phyloP scores from a whole-genome alignment of 2,888 invertebrate genomes.

The Meteorus colon region DNA sequence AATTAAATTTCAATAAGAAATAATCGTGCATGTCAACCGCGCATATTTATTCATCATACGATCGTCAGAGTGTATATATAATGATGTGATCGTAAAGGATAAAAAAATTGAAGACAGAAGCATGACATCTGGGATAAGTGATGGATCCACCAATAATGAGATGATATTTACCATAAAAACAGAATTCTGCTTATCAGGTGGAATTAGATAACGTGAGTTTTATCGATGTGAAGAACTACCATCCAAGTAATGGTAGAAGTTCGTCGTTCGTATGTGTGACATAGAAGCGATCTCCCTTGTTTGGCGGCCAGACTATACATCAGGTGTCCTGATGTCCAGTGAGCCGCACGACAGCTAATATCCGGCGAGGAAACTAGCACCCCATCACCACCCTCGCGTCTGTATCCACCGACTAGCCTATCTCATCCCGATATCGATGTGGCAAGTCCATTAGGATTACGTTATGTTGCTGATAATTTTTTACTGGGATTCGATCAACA shows the following conservation, averaged over 20 bases:
- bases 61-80: too few relatives aligned
- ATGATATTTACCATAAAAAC: not conserved
- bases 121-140: too few relatives aligned
- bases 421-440: slow-evolving; percentile 65
- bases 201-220: not conserved
- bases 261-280: slow-evolving; percentile 22
- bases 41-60: too few relatives aligned
- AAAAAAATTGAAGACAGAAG: too few relatives aligned
- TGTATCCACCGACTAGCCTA: slow-evolving; percentile 58
- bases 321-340: slow-evolving; percentile 67
- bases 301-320: slow-evolving; percentile 21
- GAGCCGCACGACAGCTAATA: slow-evolving; percentile 73
- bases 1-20: too few relatives aligned
- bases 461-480: slow-evolving; percentile 49
- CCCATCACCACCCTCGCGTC: slow-evolving; percentile 53
- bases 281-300: slow-evolving; percentile 28
- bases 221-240: not conserved
- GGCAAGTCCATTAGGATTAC: slow-evolving; percentile 59
- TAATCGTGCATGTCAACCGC: too few relatives aligned
- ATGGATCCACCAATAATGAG: too few relatives aligned
- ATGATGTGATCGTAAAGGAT: too few relatives aligned
- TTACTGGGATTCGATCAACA: slow-evolving; percentile 49
- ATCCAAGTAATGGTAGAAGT: not conserved
- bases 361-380: slow-evolving; percentile 72
- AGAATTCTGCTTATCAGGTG: not conserved